Evolutionary conservation across 2,888 invertebrate species (phyloP), one percentile per base, ranked within the genome.

Genomic region (Amphipoea oculea): DNA sequence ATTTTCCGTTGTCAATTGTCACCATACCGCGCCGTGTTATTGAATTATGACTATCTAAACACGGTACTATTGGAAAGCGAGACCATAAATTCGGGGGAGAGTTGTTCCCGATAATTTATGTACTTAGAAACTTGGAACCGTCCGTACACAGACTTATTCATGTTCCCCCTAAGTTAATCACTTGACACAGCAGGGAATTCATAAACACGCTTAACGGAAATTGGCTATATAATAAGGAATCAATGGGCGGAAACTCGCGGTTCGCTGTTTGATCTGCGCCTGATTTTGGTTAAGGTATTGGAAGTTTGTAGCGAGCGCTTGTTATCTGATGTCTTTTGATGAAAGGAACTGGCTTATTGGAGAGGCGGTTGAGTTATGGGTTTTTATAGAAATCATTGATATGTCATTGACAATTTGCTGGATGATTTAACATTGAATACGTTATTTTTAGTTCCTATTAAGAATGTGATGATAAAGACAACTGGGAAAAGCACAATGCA

Each of bases 61-160:
- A 90, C 81, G 86, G 85, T 83, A 76, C 82, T 89, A 88, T 86
- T 87, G 88, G 87, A 88, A 85, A 86, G 90, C 88, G 89, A 84
- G 81, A 85, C 91, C 91, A 93, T 94, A 94, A 94, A 94, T 94
- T 92, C 87, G 86, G 79, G 86, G 87, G 89, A 90, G 91, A 92
- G 92, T 93, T 92, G 92, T 92, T 91, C 87, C 87, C 86, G 87
- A 92, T 94, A 94, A 94, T 93, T 94, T 94, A 94, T 94, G 93
- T 91, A 91, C 92, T 87, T 79, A 84, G 87, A 88, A 92, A 91
- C 89, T 93, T 92, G 86, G 85, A 85, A 80, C 83, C 82, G 79
- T 88, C 85, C 86, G 84, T 88, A 90, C 90, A 91, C 90, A 91
- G 91, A 92, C 90, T 93, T 93, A 93, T 92, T 93, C 91, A 90